A percentile compares a stretch with the other conserved stretches of the same genome.
phyloP scores from a whole-genome alignment of 37 sponge, comb jelly and placozoan species.

The Aplysina aerophoba region DNA sequence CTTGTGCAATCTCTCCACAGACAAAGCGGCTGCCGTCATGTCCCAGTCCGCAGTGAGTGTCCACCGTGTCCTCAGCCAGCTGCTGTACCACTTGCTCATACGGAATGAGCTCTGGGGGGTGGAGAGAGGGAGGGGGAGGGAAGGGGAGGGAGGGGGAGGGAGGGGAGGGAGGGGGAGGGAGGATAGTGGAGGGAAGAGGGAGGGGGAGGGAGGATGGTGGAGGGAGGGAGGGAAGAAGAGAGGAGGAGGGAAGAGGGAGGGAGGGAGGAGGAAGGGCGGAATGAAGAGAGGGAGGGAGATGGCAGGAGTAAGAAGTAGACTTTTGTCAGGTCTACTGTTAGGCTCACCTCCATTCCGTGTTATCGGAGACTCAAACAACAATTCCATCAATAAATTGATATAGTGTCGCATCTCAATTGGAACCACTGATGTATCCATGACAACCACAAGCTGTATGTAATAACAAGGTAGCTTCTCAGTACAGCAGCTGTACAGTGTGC shows the following conservation, averaged over 20 bases:
- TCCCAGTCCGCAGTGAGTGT: conserved; percentile 43
- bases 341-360: conserved; percentile 76
- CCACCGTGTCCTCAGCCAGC: conserved; percentile 69
- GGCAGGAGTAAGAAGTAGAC: not conserved
- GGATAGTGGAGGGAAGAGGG: conserved; percentile 1
- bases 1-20: conserved; percentile 50
- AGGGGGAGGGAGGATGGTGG: conserved; percentile 20
- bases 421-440: conserved; percentile 69
- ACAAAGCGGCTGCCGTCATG: conserved; percentile 27
- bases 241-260: not conserved
- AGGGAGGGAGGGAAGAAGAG: conserved; percentile 2
- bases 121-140: no score
- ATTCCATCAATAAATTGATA: conserved; percentile 67
- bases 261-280: not conserved
- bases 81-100: conserved; percentile 71
- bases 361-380: conserved; percentile 86
- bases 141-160: no score
- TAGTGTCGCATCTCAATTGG: conserved; percentile 36
- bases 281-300: not conserved
- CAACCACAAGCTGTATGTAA: conserved; percentile 53
- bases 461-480: not conserved
- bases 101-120: conserved; percentile 51
- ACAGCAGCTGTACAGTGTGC: no score
- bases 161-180: conserved; percentile 4
- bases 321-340: not conserved